These are phyloP conservation scores for Antennarius maculatus DNA, from an alignment of 2,797 vertebrate genomes.

Conservation along the genomic window DNA sequence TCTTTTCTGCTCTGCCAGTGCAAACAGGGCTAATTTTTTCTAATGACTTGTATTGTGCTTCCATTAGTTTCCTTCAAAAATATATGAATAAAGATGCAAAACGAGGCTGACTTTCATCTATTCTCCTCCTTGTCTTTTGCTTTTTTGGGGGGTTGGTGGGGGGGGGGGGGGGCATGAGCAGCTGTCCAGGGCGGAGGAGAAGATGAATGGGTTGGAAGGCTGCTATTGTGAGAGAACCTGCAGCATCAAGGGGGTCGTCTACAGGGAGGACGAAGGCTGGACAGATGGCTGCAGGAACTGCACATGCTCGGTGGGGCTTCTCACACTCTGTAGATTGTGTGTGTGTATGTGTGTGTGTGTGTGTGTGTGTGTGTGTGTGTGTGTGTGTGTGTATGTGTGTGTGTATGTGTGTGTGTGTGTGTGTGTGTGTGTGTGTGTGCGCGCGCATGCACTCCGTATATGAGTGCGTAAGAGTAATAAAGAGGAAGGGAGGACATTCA, in stretches of 20 bases:
- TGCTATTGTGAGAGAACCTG: conserved; percentile 98
- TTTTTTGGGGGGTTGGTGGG: background rate
- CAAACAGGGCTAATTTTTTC: conserved; percentile 29
- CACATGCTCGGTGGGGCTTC: conserved; percentile 91
- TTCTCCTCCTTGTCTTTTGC: conserved; percentile 44
- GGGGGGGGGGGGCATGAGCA: conserved; percentile 61
- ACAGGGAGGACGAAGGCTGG: conserved; percentile 95
- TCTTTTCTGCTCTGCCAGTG: conserved; percentile 21
- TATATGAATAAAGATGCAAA: conserved; percentile 39
- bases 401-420: conserved; percentile 17
- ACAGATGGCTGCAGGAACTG: conserved; percentile 97
- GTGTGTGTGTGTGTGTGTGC: conserved; percentile 13
- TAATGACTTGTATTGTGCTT: conserved; percentile 35
- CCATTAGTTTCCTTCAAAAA: conserved; percentile 23
- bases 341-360: conserved; percentile 19
- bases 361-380: conserved; percentile 20
- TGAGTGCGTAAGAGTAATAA: conserved; percentile 35
- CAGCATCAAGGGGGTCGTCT: conserved; percentile 89
- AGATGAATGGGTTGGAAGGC: conserved; percentile 96
- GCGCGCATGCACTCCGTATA: background rate
- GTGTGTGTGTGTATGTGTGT: conserved; percentile 19
- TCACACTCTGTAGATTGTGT: conserved; percentile 11
- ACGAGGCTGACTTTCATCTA: conserved; percentile 39
- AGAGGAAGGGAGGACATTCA: conserved; percentile 23
- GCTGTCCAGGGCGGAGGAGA: conserved; percentile 95